Base-by-base conservation (phyloP, 2,113 vertebrate genomes). In the Labrus mixtus region DNA sequence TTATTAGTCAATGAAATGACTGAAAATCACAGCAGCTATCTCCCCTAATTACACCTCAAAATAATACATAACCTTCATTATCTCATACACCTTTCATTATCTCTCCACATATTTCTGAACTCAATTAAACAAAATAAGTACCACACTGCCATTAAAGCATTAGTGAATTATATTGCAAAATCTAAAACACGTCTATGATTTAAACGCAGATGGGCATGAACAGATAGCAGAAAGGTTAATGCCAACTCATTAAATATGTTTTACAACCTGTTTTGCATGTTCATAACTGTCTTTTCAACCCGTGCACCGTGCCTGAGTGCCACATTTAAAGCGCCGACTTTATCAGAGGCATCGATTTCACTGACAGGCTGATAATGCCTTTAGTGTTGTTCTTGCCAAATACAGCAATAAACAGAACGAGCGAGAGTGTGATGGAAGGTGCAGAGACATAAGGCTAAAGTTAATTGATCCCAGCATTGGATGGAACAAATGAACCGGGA, bases 361-460 rank as follows among this genome's bases (percentile, higher is more conserved):
- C 65, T 67, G 84, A 85, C 85, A 84, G 78, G 64, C 80, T 81
- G 74, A 70, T 91, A 79, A 91, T 83, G 79, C 66, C 67, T 85
- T 86, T 84, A 85, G 79, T 80, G 86, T 82, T 81, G 85, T 82
- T 86, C 79, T 71, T 77, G 85, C 82, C 85, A 88, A 84, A 86
- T 51, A 73, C 76, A 15, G 87, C 76, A 75, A 81, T 79, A 79
- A 87, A 87, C 41, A 33, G 19, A 66, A 41, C 29, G 68, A 69
- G 62, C 0, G 36, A 58, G 78, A 12, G n/a, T 9, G 16, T 61
- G 70, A 8, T 37, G 46, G 55, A 22, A 46, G 13, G 51, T n/a
- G 61, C 3, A 64, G 60, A 68, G 67, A 36, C 69, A 58, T 23
- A 60, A 68, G 48, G 58, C 75, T 41, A 15, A 64, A 67, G 46